Base-by-base conservation (phyloP, 2,888 invertebrate genomes). In the Pelosia muscerda region DNA sequence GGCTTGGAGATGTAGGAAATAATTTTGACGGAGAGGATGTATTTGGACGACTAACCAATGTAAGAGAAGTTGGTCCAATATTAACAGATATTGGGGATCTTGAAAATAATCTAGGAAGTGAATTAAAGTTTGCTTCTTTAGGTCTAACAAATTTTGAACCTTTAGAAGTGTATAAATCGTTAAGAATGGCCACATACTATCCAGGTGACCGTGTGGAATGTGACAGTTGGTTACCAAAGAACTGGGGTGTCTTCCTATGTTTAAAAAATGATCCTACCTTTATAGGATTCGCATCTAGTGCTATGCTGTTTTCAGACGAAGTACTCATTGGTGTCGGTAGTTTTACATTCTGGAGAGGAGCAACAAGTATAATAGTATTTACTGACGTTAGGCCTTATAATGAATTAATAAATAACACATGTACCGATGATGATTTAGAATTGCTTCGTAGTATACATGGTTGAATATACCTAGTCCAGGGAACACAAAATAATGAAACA, bases 391-490 rank as follows among this genome's bases (percentile, higher is more conserved):
- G 62, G 28, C 62, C 31, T 1, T 67, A 67, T 57, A 5, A 11
- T 25, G 31, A 49, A 2, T 23, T 63, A 23, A 61, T 65, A 23
- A 1, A 49, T 22, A 34, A 25, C 25, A 54, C 60, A 13, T 66
- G 63, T 58, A 74, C 69, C 42, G 62, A 61, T 66, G 49, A 56
- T 19, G 66, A 66, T 11, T 19, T 34, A n/a, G 9, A 8, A 8
- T 2, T 62, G 31, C 53, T 62, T 42, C 31, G 22, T 5, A 15
- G 19, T 1, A 19, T 28, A 53, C 26, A 62, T 19, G 62, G 62
- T 11, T 62, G 53, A 62, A 62, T 53, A 15, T n/a, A n/a, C n/a
- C n/a, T 22, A 1, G 13, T 9, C 23, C 8, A n/a, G 28, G 1
- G 4, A n/a, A n/a, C n/a, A n/a, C n/a, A n/a, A n/a, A n/a, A n/a